Conservation (phyloP, 2,888 invertebrate genomes). For the Stenolophus ochropezus region DNA sequence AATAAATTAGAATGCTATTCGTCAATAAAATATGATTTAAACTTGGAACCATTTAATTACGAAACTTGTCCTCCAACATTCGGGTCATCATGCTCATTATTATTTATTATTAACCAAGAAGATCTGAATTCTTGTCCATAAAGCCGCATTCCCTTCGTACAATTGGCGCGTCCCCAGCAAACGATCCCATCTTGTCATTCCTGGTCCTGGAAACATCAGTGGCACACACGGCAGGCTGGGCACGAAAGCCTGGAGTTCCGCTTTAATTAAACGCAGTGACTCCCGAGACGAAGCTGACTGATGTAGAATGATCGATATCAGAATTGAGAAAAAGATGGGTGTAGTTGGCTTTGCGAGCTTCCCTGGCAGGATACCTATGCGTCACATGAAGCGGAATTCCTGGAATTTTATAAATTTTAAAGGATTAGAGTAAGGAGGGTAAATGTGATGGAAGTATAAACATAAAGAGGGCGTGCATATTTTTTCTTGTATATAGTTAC, state of each 20-base stretch:
- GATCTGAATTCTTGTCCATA: too few relatives aligned
- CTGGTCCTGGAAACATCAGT: background rate
- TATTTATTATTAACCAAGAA: too few relatives aligned
- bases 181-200: background rate
- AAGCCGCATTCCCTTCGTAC: too few relatives aligned
- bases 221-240: background rate
- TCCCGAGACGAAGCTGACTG: conserved; percentile 5
- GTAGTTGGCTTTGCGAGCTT: conserved; percentile 32
- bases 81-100: too few relatives aligned
- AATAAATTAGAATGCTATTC: too few relatives aligned
- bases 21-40: too few relatives aligned
- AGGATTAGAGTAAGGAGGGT: background rate
- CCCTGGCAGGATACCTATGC: background rate
- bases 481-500: too few relatives aligned
- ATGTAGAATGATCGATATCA: conserved; percentile 54
- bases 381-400: background rate
- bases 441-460: background rate
- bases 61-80: too few relatives aligned
- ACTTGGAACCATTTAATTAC: too few relatives aligned
- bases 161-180: background rate
- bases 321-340: conserved; percentile 52
- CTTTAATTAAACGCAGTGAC: conserved; percentile 40
- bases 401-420: background rate
- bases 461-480: background rate
- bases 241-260: conserved; percentile 26